A percentile compares a stretch with the other conserved stretches of the same genome.
Conservation (phyloP, 1,140 invertebrate species). For the Drosophila pallidifrons region DNA sequence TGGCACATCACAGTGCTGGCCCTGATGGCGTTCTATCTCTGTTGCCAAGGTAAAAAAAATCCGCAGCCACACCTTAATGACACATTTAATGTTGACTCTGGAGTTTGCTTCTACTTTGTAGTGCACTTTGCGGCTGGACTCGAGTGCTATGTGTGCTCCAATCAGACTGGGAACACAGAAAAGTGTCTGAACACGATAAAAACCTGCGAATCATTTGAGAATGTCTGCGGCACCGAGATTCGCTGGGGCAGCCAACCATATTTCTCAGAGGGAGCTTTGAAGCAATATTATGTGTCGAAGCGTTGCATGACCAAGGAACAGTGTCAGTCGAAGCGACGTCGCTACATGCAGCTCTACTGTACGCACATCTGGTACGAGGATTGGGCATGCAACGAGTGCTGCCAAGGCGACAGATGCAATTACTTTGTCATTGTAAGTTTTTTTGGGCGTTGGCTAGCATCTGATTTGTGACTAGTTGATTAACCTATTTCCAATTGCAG, state of each 20-base stretch:
- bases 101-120: slow-evolving; percentile 22
- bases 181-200: slow-evolving; percentile 97
- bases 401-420: slow-evolving; percentile 98
- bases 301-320: slow-evolving; percentile 92
- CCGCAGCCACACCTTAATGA: slow-evolving; percentile 60
- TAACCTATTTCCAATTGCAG: slow-evolving; percentile 33
- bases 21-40: slow-evolving; percentile 61
- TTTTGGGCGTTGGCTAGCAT: slow-evolving; percentile 56
- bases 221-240: slow-evolving; percentile 95
- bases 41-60: slow-evolving; percentile 55
- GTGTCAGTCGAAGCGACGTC: slow-evolving; percentile 90
- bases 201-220: slow-evolving; percentile 94
- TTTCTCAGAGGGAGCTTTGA: slow-evolving; percentile 96
- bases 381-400: slow-evolving; percentile 99
- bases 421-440: slow-evolving; percentile 97
- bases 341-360: slow-evolving; percentile 90
- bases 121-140: slow-evolving; percentile 88
- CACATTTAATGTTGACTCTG: not conserved
- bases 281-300: slow-evolving; percentile 98
- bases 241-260: slow-evolving; percentile 97
- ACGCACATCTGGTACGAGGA: slow-evolving; percentile 99
- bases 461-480: not conserved
- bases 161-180: slow-evolving; percentile 96
- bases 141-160: slow-evolving; percentile 97
- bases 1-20: slow-evolving; percentile 64